Evolutionary conservation across 2,888 invertebrate species (phyloP).

Genomic region (Dynastes maya): DNA sequence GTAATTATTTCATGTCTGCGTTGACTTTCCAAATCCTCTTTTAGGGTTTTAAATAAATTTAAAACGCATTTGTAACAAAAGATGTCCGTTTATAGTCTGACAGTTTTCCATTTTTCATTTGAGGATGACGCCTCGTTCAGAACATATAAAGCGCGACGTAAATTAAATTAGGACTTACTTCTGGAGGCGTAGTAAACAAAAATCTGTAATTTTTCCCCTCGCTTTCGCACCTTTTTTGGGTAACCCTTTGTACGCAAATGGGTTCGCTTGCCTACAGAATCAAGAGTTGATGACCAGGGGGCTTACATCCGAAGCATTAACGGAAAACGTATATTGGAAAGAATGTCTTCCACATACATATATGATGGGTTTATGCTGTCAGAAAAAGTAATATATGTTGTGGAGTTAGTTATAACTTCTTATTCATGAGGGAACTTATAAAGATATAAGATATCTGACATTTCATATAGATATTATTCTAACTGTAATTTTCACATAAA

Average conservation of each 20-base stretch:
- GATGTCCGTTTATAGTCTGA: slow-evolving; percentile 33
- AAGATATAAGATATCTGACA: too few species aligned
- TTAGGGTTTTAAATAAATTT: slow-evolving; percentile 29
- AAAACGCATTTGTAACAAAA: slow-evolving; percentile 43
- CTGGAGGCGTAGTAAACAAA: slow-evolving; percentile 9
- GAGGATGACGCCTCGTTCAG: slow-evolving; percentile 14
- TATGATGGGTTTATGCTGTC: too few species aligned
- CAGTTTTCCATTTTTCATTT: slow-evolving; percentile 46
- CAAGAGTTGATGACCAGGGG: not conserved
- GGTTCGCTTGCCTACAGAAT: not conserved
- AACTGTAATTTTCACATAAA: too few species aligned
- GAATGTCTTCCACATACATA: not conserved
- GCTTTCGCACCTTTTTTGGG: not conserved
- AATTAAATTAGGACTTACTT: slow-evolving; percentile 42
- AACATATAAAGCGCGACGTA: slow-evolving; percentile 33
- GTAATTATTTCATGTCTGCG: slow-evolving; percentile 17
- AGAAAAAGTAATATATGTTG: too few species aligned
- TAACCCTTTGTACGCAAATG: not conserved
- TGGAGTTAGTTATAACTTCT: too few species aligned
- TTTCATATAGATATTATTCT: too few species aligned
- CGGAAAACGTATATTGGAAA: not conserved
- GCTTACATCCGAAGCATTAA: not conserved
- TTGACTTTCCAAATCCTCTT: not conserved
- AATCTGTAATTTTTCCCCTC: slow-evolving; percentile 15
- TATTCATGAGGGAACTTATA: too few species aligned